Conservation (phyloP, 2,888 invertebrate species). For the Monoplex corrugatus region DNA sequence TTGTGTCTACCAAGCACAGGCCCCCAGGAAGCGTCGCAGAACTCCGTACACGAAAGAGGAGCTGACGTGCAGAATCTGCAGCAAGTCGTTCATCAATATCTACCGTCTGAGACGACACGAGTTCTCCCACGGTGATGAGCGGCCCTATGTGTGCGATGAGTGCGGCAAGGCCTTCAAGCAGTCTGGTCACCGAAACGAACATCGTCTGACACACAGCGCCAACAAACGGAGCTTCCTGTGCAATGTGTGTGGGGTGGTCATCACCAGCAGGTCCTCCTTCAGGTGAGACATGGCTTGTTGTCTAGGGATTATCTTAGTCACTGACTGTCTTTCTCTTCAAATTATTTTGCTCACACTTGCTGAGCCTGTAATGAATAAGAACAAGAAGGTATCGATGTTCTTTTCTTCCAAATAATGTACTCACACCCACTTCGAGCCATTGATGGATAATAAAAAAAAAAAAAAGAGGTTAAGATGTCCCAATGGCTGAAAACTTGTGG, state of each 20-base stretch:
- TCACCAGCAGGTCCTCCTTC: conserved; percentile 56
- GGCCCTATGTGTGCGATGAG: conserved; percentile 54
- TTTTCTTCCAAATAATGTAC: no score
- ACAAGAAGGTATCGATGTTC: no score
- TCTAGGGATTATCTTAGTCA: no score
- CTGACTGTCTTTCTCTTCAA: no score
- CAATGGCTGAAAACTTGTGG: no score
- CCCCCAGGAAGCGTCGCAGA: conserved; percentile 46
- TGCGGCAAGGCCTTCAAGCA: conserved; percentile 59
- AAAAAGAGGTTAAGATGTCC: no score
- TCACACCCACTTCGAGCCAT: no score
- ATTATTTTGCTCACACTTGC: no score
- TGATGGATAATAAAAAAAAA: no score
- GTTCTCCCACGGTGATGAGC: conserved; percentile 53
- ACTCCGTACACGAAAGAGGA: conserved; percentile 53
- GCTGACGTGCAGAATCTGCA: conserved; percentile 52
- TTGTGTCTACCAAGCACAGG: no score
- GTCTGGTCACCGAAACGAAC: conserved; percentile 55
- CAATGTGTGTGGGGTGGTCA: conserved; percentile 56
- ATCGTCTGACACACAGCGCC: conserved; percentile 54
- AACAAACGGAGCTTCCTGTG: conserved; percentile 53
- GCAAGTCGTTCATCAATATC: conserved; percentile 46
- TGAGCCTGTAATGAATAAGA: no score
- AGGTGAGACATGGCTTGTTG: no score
- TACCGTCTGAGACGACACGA: conserved; percentile 57